These are phyloP conservation scores for Nipponacmea schrenckii DNA, from an alignment of 2,888 invertebrate genomes.

Conservation along the genomic window DNA sequence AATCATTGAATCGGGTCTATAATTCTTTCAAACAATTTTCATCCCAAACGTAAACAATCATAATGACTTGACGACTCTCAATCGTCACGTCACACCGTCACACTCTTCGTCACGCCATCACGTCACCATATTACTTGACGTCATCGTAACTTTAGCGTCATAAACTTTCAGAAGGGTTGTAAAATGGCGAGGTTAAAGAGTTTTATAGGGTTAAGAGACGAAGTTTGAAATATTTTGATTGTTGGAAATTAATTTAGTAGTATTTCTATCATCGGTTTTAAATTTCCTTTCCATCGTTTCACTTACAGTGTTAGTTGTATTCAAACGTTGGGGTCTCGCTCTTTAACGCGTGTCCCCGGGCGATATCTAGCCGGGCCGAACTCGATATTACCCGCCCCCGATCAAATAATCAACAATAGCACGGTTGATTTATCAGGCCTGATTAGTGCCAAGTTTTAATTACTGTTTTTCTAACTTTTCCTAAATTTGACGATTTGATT, in stretches of 20 bases:
- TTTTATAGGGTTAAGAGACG: not conserved
- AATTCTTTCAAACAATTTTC: slow-evolving; percentile 5
- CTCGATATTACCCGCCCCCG: not conserved
- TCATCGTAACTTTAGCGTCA: not conserved
- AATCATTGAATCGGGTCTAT: not conserved
- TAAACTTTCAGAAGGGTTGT: not conserved
- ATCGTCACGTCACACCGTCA: not conserved
- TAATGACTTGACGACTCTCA: not conserved
- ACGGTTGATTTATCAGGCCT: not conserved
- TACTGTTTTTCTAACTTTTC: not conserved
- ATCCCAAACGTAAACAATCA: not conserved
- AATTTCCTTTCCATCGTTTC: not conserved
- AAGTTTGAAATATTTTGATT: not conserved
- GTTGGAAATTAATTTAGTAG: not conserved
- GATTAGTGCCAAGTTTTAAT: slow-evolving; percentile 5
- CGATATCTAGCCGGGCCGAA: not conserved
- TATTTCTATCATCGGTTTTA: not conserved
- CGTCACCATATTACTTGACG: not conserved
- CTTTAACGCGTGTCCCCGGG: not conserved
- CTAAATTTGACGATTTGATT: not conserved
- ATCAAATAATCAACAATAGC: not conserved
- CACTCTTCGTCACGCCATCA: not conserved
- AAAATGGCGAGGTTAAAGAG: not conserved
- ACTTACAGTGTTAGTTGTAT: no score
- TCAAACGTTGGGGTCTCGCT: not conserved